A percentile compares a stretch with the other conserved stretches of the same genome.
These are phyloP conservation scores for Xestia sexstrigata DNA, from an alignment of 2,888 invertebrate species.

Conservation along the genomic window DNA sequence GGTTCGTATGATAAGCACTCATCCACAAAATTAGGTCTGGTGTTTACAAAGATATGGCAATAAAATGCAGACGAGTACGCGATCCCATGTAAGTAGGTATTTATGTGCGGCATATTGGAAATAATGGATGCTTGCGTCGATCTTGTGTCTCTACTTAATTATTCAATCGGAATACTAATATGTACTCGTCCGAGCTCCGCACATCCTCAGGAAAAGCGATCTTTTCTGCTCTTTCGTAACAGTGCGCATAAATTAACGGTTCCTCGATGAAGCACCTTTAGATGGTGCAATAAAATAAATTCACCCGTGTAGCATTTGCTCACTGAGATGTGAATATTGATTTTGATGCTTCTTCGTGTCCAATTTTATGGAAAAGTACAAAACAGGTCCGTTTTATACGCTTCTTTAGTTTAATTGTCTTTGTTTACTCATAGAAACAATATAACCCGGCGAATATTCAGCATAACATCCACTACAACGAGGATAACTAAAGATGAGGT, in stretches of 20 bases:
- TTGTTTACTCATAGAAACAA: conserved; percentile 6
- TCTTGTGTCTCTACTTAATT: conserved; percentile 59
- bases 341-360: conserved; percentile 52
- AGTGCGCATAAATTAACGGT: conserved; percentile 73
- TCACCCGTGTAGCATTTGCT: conserved; percentile 69
- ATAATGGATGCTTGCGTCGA: conserved; percentile 56
- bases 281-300: conserved; percentile 76
- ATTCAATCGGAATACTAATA: conserved; percentile 59
- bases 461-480: conserved; percentile 22
- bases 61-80: conserved; percentile 62
- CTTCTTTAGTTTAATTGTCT: not conserved
- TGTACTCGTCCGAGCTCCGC: conserved; percentile 45
- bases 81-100: conserved; percentile 53
- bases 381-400: conserved; percentile 4
- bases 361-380: conserved; percentile 6
- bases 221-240: conserved; percentile 55
- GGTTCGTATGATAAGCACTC: conserved; percentile 60
- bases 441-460: conserved; percentile 12
- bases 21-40: conserved; percentile 63
- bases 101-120: conserved; percentile 59
- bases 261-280: conserved; percentile 75
- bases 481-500: conserved; percentile 36
- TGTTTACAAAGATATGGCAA: conserved; percentile 58
- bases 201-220: conserved; percentile 49
- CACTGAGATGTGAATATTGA: conserved; percentile 69